Base-by-base conservation (phyloP, 1,140 invertebrate genomes). In the Caerostris extrusa region DNA sequence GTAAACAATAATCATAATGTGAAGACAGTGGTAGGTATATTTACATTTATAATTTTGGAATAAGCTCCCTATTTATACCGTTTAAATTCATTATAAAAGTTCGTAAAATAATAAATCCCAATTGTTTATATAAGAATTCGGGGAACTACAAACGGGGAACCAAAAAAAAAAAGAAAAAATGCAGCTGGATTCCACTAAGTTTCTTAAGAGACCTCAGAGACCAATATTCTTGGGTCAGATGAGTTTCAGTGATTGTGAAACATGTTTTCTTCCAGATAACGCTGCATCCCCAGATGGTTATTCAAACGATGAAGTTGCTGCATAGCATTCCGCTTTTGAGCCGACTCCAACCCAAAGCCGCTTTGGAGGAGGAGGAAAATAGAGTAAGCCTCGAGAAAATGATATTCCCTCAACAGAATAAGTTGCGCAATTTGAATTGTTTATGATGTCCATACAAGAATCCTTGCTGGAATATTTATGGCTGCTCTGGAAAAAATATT, bases 251-350 rank as follows among this genome's bases (percentile, higher is more conserved):
- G 82, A 85, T n/a, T 19, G 17, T 34, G 5, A 56, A 58, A 17
- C 55, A 19, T 85, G 55, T 57, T 83, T 58, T 85, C 57, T 58
- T 19, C 12, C n/a, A n/a, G n/a, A 85, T 34, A 57, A 17, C 82
- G 8, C 55, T 57, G 57, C 12, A 5, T 85, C 82, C 82, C 82
- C 14, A 85, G 82, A 85, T 57, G 34, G 55, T 57, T 85, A 85
- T 85, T 19, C 19, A 57, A 85, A 85, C 8, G 14, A 57, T n/a
- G 53, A 7, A 7, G 56, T 85, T 56, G n/a, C n/a, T n/a, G 53
- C 55, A 85, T 57, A 17, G 6, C 82, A 56, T 57, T 85, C 57
- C 55, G 34, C n/a, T 57, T 71, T 19, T 50, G 69, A 50, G n/a
- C 19, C 69, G 8, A 19, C n/a, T 50, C n/a, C 12, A 8, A 19